These are phyloP conservation scores for Microtus pennsylvanicus DNA, from an alignment of 2,113 vertebrate species.

Conservation along the genomic window DNA sequence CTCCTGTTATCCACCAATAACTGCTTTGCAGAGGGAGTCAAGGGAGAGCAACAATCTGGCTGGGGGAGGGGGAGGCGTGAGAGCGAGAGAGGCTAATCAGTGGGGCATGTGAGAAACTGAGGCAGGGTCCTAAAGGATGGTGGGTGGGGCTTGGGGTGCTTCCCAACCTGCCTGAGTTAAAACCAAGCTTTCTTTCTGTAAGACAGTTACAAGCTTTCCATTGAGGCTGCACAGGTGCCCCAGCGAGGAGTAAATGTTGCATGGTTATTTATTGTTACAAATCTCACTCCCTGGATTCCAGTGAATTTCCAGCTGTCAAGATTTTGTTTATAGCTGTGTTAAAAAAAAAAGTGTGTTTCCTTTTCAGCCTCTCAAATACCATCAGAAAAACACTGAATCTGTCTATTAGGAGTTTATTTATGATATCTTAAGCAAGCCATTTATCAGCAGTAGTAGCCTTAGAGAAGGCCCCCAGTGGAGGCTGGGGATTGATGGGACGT, in stretches of 20 bases:
- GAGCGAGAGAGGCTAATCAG: background rate
- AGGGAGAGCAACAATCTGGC: background rate
- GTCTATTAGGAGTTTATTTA: slow-evolving; percentile 48
- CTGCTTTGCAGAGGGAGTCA: background rate
- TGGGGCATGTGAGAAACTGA: background rate
- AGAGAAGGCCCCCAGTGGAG: background rate
- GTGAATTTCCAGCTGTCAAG: slow-evolving; percentile 69
- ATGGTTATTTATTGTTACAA: slow-evolving; percentile 50
- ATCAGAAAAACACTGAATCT: slow-evolving; percentile 35
- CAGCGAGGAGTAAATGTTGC: slow-evolving; percentile 7
- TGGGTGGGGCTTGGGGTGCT: background rate
- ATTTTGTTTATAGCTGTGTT: slow-evolving; percentile 45
- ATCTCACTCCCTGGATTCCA: slow-evolving; percentile 37
- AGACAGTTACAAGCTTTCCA: background rate
- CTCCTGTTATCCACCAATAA: background rate
- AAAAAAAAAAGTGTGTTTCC: slow-evolving; percentile 56
- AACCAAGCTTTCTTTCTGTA: background rate
- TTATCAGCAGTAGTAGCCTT: background rate
- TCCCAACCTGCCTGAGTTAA: background rate
- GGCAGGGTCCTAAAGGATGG: background rate
- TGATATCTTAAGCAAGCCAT: slow-evolving; percentile 19
- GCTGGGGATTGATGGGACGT: background rate
- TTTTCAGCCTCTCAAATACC: slow-evolving; percentile 43
- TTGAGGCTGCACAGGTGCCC: slow-evolving; percentile 13
- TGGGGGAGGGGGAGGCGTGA: too few relatives aligned